A percentile compares a stretch with the other conserved stretches of the same genome.
phyloP scores from a whole-genome alignment of 2,113 vertebrate species.

The Eurystomus gularis region DNA sequence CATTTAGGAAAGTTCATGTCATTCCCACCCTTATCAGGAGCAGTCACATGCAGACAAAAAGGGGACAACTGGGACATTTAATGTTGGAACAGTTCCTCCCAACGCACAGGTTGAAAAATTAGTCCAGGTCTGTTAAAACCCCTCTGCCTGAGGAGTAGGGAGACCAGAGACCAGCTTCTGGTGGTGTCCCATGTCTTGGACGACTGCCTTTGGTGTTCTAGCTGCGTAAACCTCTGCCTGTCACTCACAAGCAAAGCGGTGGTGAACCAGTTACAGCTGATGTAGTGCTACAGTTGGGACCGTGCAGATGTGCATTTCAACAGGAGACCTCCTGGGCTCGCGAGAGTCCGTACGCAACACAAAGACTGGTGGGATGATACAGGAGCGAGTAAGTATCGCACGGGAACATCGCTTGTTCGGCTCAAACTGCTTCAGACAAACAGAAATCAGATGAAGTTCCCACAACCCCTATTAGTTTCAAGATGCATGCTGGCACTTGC shows the following conservation, averaged over 20 bases:
- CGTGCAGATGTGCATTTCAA: background rate
- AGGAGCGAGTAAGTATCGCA: background rate
- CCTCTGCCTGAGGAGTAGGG: background rate
- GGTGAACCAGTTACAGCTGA: background rate
- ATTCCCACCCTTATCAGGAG: background rate
- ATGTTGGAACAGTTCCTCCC: background rate
- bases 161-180: accelerated
- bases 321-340: background rate
- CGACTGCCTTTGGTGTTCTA: background rate
- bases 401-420: background rate
- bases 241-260: background rate
- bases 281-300: background rate
- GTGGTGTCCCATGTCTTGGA: background rate
- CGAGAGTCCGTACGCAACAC: accelerated
- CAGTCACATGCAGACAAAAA: background rate
- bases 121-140: background rate
- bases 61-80: background rate
- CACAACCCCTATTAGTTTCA: background rate
- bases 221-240: background rate
- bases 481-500: background rate
- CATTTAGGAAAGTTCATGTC: background rate
- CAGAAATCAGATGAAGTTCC: background rate
- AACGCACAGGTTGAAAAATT: background rate
- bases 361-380: background rate
- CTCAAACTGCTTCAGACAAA: background rate